Conservation (phyloP, 1,140 invertebrate genomes). For the Temnothorax nylanderi region DNA sequence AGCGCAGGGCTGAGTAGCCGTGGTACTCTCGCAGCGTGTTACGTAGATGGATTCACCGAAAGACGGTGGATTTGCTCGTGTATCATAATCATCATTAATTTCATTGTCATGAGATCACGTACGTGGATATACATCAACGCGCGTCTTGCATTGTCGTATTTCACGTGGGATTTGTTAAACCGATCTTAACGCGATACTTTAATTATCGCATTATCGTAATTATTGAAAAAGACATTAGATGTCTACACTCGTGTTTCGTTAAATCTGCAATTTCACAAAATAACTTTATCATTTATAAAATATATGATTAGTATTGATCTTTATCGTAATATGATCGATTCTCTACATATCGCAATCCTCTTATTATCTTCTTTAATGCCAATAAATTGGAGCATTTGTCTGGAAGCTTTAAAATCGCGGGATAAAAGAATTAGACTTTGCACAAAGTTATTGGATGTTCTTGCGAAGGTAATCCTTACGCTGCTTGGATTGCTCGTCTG, state of each 20-base stretch:
- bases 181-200: not conserved
- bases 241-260: not conserved
- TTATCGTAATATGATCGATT: not conserved
- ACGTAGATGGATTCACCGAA: not conserved
- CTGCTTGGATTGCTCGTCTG: conserved; percentile 6
- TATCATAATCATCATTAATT: conserved; percentile 33
- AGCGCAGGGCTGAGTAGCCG: conserved; percentile 31
- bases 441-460: conserved; percentile 43
- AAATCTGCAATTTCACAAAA: not conserved
- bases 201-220: not conserved
- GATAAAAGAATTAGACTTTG: conserved; percentile 36
- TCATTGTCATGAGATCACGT: not conserved
- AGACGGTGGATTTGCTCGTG: not conserved
- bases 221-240: not conserved
- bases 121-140: not conserved
- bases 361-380: conserved; percentile 32
- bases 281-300: not conserved
- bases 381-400: conserved; percentile 40
- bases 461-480: conserved; percentile 16
- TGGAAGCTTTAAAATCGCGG: conserved; percentile 2
- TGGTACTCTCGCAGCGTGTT: conserved; percentile 24
- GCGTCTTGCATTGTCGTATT: not conserved
- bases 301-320: not conserved
- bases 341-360: conserved; percentile 1
- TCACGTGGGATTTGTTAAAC: not conserved